Percentiles rank a stretch among this genome's conserved stretches.
Conservation (phyloP, 2,888 invertebrate species). For the Euplagia quadripunctaria region DNA sequence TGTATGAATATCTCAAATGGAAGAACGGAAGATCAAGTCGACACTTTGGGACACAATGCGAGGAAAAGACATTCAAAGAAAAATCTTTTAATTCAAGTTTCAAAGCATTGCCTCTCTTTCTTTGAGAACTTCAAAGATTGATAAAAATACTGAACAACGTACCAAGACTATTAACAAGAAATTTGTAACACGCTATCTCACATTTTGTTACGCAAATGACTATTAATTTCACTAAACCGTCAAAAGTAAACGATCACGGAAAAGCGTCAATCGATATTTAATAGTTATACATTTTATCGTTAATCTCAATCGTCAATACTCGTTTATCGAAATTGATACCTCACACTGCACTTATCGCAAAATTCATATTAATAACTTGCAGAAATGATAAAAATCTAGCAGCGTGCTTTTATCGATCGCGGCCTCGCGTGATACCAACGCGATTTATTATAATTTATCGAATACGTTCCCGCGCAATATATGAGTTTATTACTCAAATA, state of each 20-base stretch:
- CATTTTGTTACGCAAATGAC: neutral
- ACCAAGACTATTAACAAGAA: neutral
- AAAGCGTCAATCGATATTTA: conserved; percentile 40
- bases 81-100: neutral
- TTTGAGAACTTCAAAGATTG: too few species aligned
- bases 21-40: neutral
- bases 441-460: conserved; percentile 19
- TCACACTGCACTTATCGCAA: conserved; percentile 47
- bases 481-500: neutral
- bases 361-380: conserved; percentile 50
- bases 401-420: conserved; percentile 45
- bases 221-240: neutral
- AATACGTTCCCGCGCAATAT: conserved; percentile 24
- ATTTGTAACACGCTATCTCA: neutral
- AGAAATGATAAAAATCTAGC: conserved; percentile 56
- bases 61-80: neutral
- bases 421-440: conserved; percentile 15
- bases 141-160: neutral
- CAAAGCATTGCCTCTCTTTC: neutral
- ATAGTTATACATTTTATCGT: conserved; percentile 30
- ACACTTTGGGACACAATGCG: neutral
- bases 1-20: neutral
- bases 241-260: neutral
- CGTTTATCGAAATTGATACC: conserved; percentile 46
- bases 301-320: conserved; percentile 29